Evolutionary conservation across 2,797 vertebrate species (phyloP), one percentile per base, ranked within the genome.

Genomic region (Setipinna tenuifilis): DNA sequence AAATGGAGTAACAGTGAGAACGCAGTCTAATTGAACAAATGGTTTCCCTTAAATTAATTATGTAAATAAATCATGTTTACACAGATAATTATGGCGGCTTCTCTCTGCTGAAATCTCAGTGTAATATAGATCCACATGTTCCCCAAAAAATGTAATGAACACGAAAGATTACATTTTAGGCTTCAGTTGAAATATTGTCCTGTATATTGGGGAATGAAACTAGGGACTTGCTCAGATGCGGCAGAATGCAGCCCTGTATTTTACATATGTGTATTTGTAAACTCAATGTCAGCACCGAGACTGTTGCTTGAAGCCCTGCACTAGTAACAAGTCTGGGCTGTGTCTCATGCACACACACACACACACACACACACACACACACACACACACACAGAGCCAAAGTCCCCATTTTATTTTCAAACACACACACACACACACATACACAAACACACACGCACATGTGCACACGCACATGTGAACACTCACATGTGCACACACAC

Each of bases 281-380:
- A 68, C 11, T 68, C 31, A 3, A 12, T 65, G 23, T 28, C n/a
- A 31, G 25, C 23, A 31, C 25, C 31, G 57, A 59, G 16, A 59
- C 14, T 68, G 0, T 0, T 68, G 65, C 28, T 25, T 31, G 25
- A 68, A 68, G 11, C 28, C 3, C 25, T 31, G 65, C 65, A 71
- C 25, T 12, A 68, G 62, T 28, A 68, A 68, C 25, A 35, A 71
- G 28, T 35, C 12, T 35, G 21, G 65, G 11, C 83, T 59, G 25
- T 78, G 12, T 65, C 57, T 41, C 58, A 19, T 54, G 6, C 54
- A 59, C 78, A 81, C 35, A 81, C 78, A 81, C 35, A 81, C 78
- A 46, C 78, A n/a, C 21, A 14, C 82, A 83, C 25, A 31, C 10
- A 41, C 57, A 61, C n/a, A 35, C 35, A 31, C 57, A 83, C 28